A percentile compares a stretch with the other conserved stretches of the same genome.
phyloP scores from a whole-genome alignment of 2,888 invertebrate genomes.

The Xiphydria camelus region DNA sequence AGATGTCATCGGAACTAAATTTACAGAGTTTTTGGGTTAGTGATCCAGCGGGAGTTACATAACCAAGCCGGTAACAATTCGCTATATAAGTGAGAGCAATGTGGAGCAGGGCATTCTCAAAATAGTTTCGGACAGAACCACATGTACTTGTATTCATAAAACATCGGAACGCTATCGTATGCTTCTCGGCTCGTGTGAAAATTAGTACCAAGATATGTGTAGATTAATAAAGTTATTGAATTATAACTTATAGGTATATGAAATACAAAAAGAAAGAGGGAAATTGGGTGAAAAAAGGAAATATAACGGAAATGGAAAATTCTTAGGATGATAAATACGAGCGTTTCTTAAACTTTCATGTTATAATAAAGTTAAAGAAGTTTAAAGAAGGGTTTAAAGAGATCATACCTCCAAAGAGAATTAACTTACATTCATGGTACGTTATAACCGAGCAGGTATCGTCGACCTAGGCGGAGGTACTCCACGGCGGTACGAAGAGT shows the following conservation, averaged over 20 bases:
- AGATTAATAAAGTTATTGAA: no score
- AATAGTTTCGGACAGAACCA: slow-evolving; percentile 40
- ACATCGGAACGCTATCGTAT: slow-evolving; percentile 1
- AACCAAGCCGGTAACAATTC: slow-evolving; percentile 22
- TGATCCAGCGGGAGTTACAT: slow-evolving; percentile 33
- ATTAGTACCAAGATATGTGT: no score
- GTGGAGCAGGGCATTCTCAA: slow-evolving; percentile 49
- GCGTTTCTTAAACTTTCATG: no score
- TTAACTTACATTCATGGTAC: slow-evolving; percentile 19
- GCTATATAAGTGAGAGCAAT: slow-evolving; percentile 35
- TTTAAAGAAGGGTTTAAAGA: no score
- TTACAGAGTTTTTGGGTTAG: slow-evolving; percentile 26
- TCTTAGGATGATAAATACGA: no score
- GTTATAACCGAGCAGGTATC: slow-evolving; percentile 8
- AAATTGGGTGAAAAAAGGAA: no score
- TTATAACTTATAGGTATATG: no score
- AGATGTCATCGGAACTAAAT: slow-evolving; percentile 37
- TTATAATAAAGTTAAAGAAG: no score
- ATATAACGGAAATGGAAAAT: no score
- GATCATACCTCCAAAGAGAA: no score
- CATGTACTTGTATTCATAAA: background rate
- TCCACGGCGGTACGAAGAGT: background rate
- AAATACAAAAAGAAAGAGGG: no score
- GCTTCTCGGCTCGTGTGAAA: no score
- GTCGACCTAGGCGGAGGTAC: background rate